Evolutionary conservation across 2,797 vertebrate species (phyloP).

Genomic region (Trachops cirrhosus): DNA sequence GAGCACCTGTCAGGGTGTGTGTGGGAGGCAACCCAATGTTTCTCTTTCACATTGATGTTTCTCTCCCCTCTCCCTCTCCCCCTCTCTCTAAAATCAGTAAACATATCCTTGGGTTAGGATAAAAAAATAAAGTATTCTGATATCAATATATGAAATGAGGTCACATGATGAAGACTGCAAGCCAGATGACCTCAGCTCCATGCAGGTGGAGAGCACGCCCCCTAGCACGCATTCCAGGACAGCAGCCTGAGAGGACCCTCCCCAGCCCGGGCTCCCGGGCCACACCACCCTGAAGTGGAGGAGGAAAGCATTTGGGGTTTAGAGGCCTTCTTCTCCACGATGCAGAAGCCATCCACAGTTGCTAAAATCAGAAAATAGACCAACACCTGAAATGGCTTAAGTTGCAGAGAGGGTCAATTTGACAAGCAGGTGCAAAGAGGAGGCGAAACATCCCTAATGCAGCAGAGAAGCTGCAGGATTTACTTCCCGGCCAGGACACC

Average conservation of each 20-base stretch:
- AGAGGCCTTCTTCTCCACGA: not conserved
- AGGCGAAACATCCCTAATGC: rapidly evolving
- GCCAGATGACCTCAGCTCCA: not conserved
- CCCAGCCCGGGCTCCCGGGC: not conserved
- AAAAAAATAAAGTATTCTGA: too few relatives aligned
- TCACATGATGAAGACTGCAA: not conserved
- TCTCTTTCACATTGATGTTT: not conserved
- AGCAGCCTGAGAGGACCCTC: not conserved
- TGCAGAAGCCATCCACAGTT: not conserved
- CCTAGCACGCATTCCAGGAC: too few relatives aligned
- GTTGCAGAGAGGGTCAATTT: not conserved
- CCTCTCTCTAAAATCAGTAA: not conserved
- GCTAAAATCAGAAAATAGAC: not conserved
- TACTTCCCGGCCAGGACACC: not conserved
- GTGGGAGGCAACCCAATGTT: not conserved
- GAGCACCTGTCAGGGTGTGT: not conserved
- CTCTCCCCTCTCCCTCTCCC: not conserved
- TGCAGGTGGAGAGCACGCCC: not conserved
- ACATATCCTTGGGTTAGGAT: not conserved
- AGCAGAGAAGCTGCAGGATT: not conserved
- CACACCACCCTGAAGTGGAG: not conserved
- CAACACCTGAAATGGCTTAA: not conserved
- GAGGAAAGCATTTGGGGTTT: not conserved
- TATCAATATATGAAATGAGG: not conserved
- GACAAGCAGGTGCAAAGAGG: not conserved